Evolutionary conservation across 2,888 invertebrate species (phyloP).

Genomic region (Busseola fusca): DNA sequence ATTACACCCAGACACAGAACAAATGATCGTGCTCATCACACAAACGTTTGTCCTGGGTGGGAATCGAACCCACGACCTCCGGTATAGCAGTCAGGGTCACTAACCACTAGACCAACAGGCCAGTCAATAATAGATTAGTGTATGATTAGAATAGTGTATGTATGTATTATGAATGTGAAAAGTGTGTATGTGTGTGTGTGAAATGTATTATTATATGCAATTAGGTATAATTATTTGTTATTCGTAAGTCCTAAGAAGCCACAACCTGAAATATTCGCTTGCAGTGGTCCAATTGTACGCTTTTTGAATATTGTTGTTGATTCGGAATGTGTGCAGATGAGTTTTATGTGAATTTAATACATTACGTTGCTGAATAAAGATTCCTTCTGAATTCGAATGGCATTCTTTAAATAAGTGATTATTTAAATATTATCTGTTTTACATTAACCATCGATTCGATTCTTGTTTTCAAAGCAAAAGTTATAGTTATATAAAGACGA

Average conservation of each 20-base stretch:
- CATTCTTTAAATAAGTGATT: not conserved
- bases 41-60: too few relatives aligned
- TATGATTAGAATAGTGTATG: too few relatives aligned
- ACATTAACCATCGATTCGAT: not conserved
- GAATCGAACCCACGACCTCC: too few relatives aligned
- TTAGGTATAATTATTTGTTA: not conserved
- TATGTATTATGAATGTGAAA: too few relatives aligned
- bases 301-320: not conserved
- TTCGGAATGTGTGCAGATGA: not conserved
- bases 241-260: constrained; percentile 5
- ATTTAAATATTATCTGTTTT: not conserved
- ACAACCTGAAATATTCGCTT: constrained; percentile 32
- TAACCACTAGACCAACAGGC: too few relatives aligned
- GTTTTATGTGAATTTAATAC: not conserved
- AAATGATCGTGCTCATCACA: too few relatives aligned
- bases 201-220: too few relatives aligned
- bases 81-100: too few relatives aligned
- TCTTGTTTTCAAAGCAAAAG: too few relatives aligned
- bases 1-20: too few relatives aligned
- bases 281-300: constrained; percentile 32
- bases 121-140: too few relatives aligned
- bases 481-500: not conserved
- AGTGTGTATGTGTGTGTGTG: too few relatives aligned
- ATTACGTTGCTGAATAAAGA: not conserved
- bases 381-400: not conserved